Evolutionary conservation across 2,797 vertebrate species (phyloP), one percentile per base, ranked within the genome.

Genomic region (Microctenopoma lineatum): DNA sequence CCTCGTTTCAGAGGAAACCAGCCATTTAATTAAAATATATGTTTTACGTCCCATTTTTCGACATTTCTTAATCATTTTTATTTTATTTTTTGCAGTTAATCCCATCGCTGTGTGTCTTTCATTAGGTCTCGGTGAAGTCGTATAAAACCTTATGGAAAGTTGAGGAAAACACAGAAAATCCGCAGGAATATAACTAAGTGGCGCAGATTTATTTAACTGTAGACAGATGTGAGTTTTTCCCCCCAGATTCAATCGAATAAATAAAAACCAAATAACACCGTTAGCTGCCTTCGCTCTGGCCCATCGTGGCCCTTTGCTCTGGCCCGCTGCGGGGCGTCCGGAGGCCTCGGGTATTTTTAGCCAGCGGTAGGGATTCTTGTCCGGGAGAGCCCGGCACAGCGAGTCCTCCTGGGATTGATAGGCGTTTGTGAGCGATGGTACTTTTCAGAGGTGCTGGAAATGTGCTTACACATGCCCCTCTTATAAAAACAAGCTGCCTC

Each of bases 301-400:
- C 59, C 63, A 54, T 29, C 42, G n/a, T 48, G 54, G 65, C 45
- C 48, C 38, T 32, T 27, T 69, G 60, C 66, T 57, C 16, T 38
- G 69, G 68, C 67, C 75, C 75, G 59, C 83, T 45, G 81, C 64
- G 70, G 83, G 85, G 81, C 79, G 74, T 60, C 87, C 61, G 71
- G 84, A 85, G 86, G 89, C 76, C 84, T 77, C 63, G 69, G 70
- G 67, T 92, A 92, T 92, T 91, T 94, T 92, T 92, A 92, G 85
- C 85, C 74, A 63, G 80, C 69, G 32, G 69, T 54, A 56, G 74
- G 74, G 79, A 84, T 83, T 68, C 78, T 80, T 77, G 84, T 81
- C 63, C 84, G 68, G 73, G 63, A 12, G 79, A 87, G 86, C 77
- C 75, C 66, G 52, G 52, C 57, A 74, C 80, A 41, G 80, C 71